Conservation (phyloP, 1,140 invertebrate species). For the Platyura marginata region DNA sequence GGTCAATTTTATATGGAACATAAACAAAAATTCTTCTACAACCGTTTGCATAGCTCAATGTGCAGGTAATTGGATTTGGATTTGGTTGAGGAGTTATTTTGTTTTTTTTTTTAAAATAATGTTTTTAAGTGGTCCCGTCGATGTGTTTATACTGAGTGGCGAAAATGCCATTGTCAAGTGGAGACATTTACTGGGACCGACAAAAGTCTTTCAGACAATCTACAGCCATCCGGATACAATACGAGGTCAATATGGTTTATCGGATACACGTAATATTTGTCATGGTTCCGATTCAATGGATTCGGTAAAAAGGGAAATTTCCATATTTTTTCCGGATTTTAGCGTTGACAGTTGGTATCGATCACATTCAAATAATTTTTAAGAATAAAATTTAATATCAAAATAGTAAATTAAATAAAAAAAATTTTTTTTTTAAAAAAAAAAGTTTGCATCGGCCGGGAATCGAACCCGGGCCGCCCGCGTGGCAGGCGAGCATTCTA, state of each 20-base stretch:
- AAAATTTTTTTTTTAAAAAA: too few relatives aligned
- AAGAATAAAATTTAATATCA: too few relatives aligned
- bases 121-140: slow-evolving; percentile 54
- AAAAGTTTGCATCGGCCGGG: slow-evolving; percentile 42
- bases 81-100: not conserved
- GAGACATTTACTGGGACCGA: slow-evolving; percentile 72
- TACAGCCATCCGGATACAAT: slow-evolving; percentile 58
- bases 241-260: slow-evolving; percentile 64
- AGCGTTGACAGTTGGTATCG: slow-evolving; percentile 11
- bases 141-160: slow-evolving; percentile 55
- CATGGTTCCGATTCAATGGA: slow-evolving; percentile 79
- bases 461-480: slow-evolving; percentile 58
- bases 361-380: too few relatives aligned
- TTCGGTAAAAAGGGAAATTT: slow-evolving; percentile 57
- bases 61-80: slow-evolving; percentile 33
- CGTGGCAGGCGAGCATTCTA: slow-evolving; percentile 53
- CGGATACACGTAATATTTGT: slow-evolving; percentile 80
- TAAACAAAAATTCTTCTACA: slow-evolving; percentile 70
- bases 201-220: slow-evolving; percentile 64
- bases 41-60: slow-evolving; percentile 73
- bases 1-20: slow-evolving; percentile 72
- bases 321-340: slow-evolving; percentile 71
- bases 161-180: slow-evolving; percentile 59
- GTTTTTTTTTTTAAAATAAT: slow-evolving; percentile 3
- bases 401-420: too few relatives aligned